phyloP scores from a whole-genome alignment of 2,888 invertebrate species.

The Sarcophaga rosellei region DNA sequence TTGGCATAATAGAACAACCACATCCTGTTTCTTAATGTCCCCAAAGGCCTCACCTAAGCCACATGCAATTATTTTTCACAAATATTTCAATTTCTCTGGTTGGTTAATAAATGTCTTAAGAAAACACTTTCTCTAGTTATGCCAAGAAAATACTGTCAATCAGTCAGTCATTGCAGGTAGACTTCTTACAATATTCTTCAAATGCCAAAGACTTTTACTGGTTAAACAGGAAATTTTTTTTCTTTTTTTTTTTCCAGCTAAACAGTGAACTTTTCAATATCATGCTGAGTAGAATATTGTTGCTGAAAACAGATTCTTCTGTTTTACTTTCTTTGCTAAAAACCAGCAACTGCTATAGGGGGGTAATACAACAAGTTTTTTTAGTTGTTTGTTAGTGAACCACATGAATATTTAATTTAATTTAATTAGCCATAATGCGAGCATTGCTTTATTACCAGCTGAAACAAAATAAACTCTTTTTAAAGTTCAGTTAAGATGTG shows the following conservation, averaged over 20 bases:
- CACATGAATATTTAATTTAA: constrained; percentile 35
- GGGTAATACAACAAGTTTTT: not conserved
- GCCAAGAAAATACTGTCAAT: not conserved
- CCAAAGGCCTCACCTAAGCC: not conserved
- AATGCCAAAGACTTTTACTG: constrained; percentile 29
- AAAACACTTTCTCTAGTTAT: constrained; percentile 52
- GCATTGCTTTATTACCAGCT: constrained; percentile 3
- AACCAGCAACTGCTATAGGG: not conserved
- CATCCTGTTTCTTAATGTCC: not conserved
- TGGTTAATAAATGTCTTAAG: not conserved
- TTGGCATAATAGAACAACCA: not conserved
- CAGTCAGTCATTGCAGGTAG: not conserved
- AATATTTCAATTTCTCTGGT: constrained; percentile 36
- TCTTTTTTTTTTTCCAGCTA: constrained; percentile 3
- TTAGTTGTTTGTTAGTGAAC: no score
- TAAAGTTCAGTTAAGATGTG: not conserved
- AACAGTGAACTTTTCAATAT: not conserved
- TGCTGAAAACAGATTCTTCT: not conserved
- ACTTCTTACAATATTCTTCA: not conserved
- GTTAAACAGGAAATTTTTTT: constrained; percentile 31
- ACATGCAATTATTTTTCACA: constrained; percentile 18
- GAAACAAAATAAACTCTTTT: not conserved
- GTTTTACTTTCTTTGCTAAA: constrained; percentile 36
- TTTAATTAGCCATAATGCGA: constrained; percentile 15
- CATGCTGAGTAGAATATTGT: constrained; percentile 15